Evolutionary conservation across 2,888 invertebrate species (phyloP), one percentile per base, ranked within the genome.

Genomic region (Corythucha ciliata): DNA sequence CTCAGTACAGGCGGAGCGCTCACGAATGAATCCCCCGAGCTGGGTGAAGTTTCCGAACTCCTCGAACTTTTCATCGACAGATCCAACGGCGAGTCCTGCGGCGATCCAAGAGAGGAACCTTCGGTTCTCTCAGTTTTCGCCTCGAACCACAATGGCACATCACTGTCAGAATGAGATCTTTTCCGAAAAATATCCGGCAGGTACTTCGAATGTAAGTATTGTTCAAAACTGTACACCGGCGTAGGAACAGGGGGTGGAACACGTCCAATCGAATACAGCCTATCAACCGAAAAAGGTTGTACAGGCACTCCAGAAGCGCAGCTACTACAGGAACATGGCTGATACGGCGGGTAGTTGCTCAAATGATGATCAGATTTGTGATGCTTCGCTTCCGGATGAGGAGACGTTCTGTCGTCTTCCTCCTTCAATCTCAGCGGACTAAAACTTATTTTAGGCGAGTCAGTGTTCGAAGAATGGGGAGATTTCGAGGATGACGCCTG

Each of bases 71-170:
- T 85, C 70, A 87, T 75, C 16, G 88, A 88, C 32, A 91, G 72
- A 68, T 92, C 91, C 53, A 92, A 70, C 0, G 91, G 91, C 3
- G 79, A 82, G 57, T 90, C 89, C 65, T 89, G 88, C 0, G 81
- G 81, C 41, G 80, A 75, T 21, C 26, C 21, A 2, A 25, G 16
- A 32, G 70, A 67, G 24, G 66, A 63, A 46, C 59, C 58, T 61
- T 63, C 63, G 55, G 63, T 52, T 58, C 66, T 55, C 36, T 70
- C 71, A 21, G 67, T 67, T 62, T 69, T 70, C 21, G 68, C 64
- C 57, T 73, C 72, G 53, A 72, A 70, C 73, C 75, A 74, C 59
- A 73, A 63, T 22, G 76, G 75, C 57, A 78, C 68, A 62, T 81
- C 80, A 3, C 79, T 78, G 63, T 81, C 80, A 29, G 80, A 80